phyloP scores from a whole-genome alignment of 2,113 vertebrate genomes.

The Barbus barbus region DNA sequence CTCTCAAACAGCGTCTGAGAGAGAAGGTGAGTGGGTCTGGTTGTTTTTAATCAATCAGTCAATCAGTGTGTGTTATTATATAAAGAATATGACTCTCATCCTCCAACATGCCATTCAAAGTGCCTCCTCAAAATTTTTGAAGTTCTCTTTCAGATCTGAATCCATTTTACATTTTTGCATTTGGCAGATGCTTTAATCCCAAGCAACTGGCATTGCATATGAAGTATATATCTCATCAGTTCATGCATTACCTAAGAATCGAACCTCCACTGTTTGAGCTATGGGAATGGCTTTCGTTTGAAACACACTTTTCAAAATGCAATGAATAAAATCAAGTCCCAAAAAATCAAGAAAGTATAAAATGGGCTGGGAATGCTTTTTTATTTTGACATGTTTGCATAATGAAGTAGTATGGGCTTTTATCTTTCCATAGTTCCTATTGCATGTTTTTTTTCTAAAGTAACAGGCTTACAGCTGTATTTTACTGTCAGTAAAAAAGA shows the following conservation, averaged over 20 bases:
- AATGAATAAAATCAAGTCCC: not conserved
- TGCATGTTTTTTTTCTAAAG: not conserved
- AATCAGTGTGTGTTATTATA: too few species aligned
- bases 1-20: conserved; percentile 83
- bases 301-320: not conserved
- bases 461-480: not conserved
- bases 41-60: too few species aligned
- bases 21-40: conserved; percentile 74
- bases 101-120: not conserved
- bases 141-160: not conserved
- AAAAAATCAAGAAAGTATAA: not conserved
- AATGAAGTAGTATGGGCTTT: not conserved
- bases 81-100: too few species aligned
- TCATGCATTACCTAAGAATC: not conserved
- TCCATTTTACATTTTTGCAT: too few species aligned
- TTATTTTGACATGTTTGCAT: not conserved
- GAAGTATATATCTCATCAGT: too few species aligned
- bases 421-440: not conserved
- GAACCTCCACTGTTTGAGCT: not conserved
- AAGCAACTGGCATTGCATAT: too few species aligned
- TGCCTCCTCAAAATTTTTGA: not conserved
- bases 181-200: too few species aligned
- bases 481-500: not conserved
- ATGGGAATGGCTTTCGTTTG: not conserved
- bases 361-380: not conserved